A percentile compares a stretch with the other conserved stretches of the same genome.
Evolutionary conservation across 2,888 invertebrate species (phyloP).

Genomic region (Hoplodrina blanda): DNA sequence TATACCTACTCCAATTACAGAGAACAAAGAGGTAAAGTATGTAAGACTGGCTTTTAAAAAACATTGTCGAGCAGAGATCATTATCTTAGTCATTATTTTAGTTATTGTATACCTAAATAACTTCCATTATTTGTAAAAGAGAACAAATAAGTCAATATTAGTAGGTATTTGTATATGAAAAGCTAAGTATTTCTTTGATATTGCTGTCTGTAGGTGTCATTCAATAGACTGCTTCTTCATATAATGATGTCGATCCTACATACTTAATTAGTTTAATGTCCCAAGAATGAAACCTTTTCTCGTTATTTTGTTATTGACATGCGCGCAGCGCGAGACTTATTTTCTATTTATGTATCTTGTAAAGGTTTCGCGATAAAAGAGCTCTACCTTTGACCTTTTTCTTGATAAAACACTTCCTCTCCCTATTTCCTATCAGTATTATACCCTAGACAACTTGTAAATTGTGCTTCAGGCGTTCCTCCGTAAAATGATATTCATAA

Average conservation of each 20-base stretch:
- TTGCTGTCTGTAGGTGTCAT: slow-evolving; percentile 7
- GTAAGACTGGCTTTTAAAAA: slow-evolving; percentile 4
- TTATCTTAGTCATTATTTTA: slow-evolving; percentile 42
- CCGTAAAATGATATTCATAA: slow-evolving; percentile 19
- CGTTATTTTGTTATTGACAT: slow-evolving; percentile 22
- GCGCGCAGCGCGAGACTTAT: background rate
- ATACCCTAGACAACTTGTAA: slow-evolving; percentile 7
- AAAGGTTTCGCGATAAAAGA: slow-evolving; percentile 36
- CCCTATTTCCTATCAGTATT: slow-evolving; percentile 9
- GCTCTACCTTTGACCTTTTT: slow-evolving; percentile 41
- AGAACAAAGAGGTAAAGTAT: slow-evolving; percentile 23
- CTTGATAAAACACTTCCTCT: slow-evolving; percentile 29
- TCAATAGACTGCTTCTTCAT: slow-evolving; percentile 15
- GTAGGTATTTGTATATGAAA: slow-evolving; percentile 28
- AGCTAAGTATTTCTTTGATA: slow-evolving; percentile 28
- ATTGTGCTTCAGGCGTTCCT: slow-evolving; percentile 11
- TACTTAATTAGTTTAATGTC: slow-evolving; percentile 12
- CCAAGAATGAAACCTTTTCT: slow-evolving; percentile 14
- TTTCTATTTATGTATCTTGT: slow-evolving; percentile 18
- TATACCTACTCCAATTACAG: slow-evolving; percentile 24
- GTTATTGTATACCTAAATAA: slow-evolving; percentile 33
- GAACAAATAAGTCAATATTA: slow-evolving; percentile 27
- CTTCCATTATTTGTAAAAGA: slow-evolving; percentile 35
- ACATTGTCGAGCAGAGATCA: slow-evolving; percentile 22
- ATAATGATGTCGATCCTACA: slow-evolving; percentile 5